Base-by-base conservation (phyloP, 2,797 vertebrate species). In the Pyrocephalus nanus region DNA sequence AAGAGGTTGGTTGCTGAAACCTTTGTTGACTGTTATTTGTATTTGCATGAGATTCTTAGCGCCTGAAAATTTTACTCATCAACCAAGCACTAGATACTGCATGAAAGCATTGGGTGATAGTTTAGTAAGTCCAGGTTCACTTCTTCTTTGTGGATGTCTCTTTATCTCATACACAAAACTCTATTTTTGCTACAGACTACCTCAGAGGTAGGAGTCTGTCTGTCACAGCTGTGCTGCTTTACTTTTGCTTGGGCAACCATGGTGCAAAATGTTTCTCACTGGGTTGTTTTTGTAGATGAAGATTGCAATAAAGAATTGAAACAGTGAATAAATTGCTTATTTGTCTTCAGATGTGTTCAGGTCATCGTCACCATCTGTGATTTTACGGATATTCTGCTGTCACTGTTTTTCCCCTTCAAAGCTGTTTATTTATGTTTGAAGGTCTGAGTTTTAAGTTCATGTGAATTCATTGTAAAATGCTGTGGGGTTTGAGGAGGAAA, bases 391-490 rank as follows among this genome's bases (percentile, higher is more conserved):
- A 54, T 8, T 88, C 34, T 93, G 34, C 50, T 93, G 38, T 69
- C 34, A 25, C 43, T 67, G 19, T 43, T 88, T 92, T 86, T 27
- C 11, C 27, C 38, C n/a, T 69, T 75, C 38, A 62, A 50, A 92
- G 93, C 36, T 80, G 60, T 83, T 71, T 89, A 80, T 76, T 86
- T 92, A 12, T 71, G 43, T 50, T 85, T 72, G 47, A 88, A 88
- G 51, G 90, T 88, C 30, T 36, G 94, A 80, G 73, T 84, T 95
- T 74, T 75, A 76, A 93, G 96, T 95, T 96, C 95, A 95, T 96
- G 53, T 92, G 86, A 96, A 93, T 96, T 96, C 92, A 95, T 17
- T 74, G 73, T 78, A 78, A 95, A 96, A 61, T 93, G 95, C 95
- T 94, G 12, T 92, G 62, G 93, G 92, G 83, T 93, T 93, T 94